These are phyloP conservation scores for Pterostichus madidus DNA, from an alignment of 2,888 invertebrate species.

Conservation along the genomic window DNA sequence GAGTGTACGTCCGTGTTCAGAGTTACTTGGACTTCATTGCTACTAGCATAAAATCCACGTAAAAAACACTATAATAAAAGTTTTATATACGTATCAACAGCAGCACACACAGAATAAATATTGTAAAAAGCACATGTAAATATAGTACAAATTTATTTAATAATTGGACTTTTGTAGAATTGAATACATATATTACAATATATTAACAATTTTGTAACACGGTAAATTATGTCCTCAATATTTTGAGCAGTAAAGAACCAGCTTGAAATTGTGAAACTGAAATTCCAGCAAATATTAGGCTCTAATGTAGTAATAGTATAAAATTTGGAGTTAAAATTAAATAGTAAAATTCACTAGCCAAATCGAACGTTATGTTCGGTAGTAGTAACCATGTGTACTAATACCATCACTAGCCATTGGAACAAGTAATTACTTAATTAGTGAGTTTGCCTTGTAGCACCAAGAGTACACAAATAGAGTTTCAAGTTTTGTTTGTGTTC, in stretches of 20 bases:
- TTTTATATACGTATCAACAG: not conserved
- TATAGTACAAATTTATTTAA: slow-evolving; percentile 67
- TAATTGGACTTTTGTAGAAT: slow-evolving; percentile 64
- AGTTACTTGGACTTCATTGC: slow-evolving; percentile 79
- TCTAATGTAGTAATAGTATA: slow-evolving; percentile 41
- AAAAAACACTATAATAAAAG: not conserved
- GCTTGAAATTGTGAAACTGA: slow-evolving; percentile 18
- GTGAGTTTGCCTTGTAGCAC: slow-evolving; percentile 36
- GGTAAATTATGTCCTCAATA: slow-evolving; percentile 55
- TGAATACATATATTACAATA: slow-evolving; percentile 67
- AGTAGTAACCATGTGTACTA: slow-evolving; percentile 38
- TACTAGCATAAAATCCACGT: not conserved
- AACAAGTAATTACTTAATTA: slow-evolving; percentile 49
- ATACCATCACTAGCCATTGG: slow-evolving; percentile 53
- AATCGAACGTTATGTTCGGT: slow-evolving; percentile 35
- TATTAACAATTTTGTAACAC: slow-evolving; percentile 65
- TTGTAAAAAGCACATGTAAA: slow-evolving; percentile 41
- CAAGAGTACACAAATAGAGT: slow-evolving; percentile 40
- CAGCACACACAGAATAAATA: not conserved
- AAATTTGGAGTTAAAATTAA: slow-evolving; percentile 48
- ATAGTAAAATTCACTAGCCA: slow-evolving; percentile 59
- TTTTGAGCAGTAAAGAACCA: slow-evolving; percentile 40
- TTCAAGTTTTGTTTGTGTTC: slow-evolving; percentile 20
- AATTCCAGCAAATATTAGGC: slow-evolving; percentile 61
- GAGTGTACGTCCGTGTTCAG: slow-evolving; percentile 86